phyloP scores from a whole-genome alignment of 2,797 vertebrate species.

The Nothura maculosa region DNA sequence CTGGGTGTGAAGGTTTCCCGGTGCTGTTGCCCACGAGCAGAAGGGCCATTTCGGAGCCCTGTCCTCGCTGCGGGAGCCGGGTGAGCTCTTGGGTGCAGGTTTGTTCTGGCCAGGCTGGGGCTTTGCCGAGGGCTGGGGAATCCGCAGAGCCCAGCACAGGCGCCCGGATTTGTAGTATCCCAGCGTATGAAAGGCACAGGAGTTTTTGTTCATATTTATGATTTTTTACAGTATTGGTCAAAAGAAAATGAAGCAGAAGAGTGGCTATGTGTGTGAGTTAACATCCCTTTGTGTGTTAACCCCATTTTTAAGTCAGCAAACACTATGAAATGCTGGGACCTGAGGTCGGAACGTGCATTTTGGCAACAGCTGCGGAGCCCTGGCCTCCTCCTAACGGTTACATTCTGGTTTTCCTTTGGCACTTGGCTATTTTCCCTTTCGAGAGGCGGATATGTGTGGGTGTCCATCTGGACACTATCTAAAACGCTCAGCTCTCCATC shows the following conservation, averaged over 20 bases:
- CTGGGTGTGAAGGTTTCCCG: not conserved
- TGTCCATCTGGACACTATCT: not conserved
- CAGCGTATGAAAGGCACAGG: not conserved
- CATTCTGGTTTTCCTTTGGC: rapidly evolving
- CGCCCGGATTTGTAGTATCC: not conserved
- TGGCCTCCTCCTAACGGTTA: rapidly evolving
- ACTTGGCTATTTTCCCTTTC: not conserved
- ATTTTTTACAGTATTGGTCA: not conserved
- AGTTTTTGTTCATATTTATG: not conserved
- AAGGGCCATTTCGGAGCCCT: not conserved
- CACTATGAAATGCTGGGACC: not conserved
- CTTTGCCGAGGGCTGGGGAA: no score
- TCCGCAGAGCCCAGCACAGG: no score
- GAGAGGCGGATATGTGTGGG: not conserved
- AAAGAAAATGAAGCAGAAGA: not conserved
- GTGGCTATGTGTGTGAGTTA: not conserved
- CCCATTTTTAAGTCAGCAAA: not conserved
- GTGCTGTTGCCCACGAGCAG: not conserved
- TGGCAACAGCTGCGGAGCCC: not conserved
- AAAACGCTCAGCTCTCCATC: rapidly evolving
- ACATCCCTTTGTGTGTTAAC: no score
- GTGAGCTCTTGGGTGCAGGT: rapidly evolving
- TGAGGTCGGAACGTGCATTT: not conserved
- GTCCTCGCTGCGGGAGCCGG: rapidly evolving
- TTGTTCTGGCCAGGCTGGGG: not conserved